phyloP scores from a whole-genome alignment of 2,888 invertebrate species.

The Machimus rusticus region DNA sequence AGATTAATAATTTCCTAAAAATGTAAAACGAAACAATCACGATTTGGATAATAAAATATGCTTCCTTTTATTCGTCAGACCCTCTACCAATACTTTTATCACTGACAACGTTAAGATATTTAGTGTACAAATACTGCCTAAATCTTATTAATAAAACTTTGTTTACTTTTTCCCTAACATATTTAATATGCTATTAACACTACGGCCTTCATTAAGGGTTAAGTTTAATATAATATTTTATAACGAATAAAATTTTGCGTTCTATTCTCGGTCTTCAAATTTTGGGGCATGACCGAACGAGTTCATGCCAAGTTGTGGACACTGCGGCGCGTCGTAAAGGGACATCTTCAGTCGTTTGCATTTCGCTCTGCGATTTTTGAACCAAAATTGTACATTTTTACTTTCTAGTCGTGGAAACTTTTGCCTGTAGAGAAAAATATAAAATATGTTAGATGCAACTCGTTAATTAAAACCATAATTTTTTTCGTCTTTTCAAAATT shows the following conservation, averaged over 20 bases:
- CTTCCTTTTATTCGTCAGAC: not conserved
- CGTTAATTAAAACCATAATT: not conserved
- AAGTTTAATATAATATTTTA: not conserved
- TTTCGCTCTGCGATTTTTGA: constrained; percentile 97
- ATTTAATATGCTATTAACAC: not conserved
- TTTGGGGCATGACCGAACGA: constrained; percentile 59
- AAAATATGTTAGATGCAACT: not conserved
- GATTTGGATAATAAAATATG: not conserved
- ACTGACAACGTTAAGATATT: not conserved
- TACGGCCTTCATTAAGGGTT: not conserved
- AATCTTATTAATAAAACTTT: not conserved
- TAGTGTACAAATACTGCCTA: constrained; percentile 44
- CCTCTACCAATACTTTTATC: not conserved
- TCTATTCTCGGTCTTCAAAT: constrained; percentile 57
- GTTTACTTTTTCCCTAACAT: constrained; percentile 2
- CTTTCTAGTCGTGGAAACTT: constrained; percentile 98
- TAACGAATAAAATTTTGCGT: not conserved
- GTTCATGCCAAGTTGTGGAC: constrained; percentile 54
- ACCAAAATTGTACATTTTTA: constrained; percentile 99
- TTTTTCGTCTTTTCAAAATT: too few species aligned
- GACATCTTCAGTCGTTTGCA: constrained; percentile 96
- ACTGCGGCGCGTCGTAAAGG: constrained; percentile 70
- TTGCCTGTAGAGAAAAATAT: constrained; percentile 69
- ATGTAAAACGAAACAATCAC: not conserved
- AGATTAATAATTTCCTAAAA: not conserved